Evolutionary conservation across 2,113 vertebrate species (phyloP).

Genomic region (Hippocampus mohnikei): DNA sequence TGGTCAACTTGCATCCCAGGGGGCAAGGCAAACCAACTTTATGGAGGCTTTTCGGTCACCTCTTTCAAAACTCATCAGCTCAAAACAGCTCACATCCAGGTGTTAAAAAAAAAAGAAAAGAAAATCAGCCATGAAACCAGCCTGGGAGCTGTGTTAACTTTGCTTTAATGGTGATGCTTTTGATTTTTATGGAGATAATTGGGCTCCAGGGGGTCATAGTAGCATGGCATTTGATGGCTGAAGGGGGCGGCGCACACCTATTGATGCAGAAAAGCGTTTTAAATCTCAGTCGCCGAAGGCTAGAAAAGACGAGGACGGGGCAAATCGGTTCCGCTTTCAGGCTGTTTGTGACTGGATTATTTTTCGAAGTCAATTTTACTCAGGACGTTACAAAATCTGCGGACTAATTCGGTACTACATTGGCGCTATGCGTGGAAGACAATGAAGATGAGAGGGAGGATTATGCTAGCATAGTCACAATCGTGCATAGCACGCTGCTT

Average conservation of each 20-base stretch:
- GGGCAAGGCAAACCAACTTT: not conserved
- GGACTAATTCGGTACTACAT: not conserved
- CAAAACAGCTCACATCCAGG: not conserved
- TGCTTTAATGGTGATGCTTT: not conserved
- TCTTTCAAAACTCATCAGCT: not conserved
- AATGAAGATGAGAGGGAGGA: too few species aligned
- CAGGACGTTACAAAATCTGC: not conserved
- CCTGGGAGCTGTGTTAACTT: not conserved
- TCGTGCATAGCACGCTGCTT: too few species aligned
- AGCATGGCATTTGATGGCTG: not conserved
- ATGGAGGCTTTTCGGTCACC: not conserved
- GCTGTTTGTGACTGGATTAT: not conserved
- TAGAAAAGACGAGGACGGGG: not conserved
- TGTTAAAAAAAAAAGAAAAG: not conserved
- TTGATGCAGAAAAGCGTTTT: not conserved
- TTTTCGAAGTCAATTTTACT: not conserved
- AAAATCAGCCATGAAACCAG: not conserved
- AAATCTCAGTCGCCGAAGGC: not conserved
- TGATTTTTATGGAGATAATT: constrained; percentile 1
- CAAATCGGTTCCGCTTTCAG: not conserved
- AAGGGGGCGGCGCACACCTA: not conserved
- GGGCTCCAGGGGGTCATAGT: not conserved
- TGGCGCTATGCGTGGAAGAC: not conserved
- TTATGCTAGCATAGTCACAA: too few species aligned
- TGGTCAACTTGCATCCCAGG: not conserved